Evolutionary conservation across 2,797 vertebrate genomes (phyloP), one percentile per base, ranked within the genome.

Genomic region (Stomatorhinus walkeri): DNA sequence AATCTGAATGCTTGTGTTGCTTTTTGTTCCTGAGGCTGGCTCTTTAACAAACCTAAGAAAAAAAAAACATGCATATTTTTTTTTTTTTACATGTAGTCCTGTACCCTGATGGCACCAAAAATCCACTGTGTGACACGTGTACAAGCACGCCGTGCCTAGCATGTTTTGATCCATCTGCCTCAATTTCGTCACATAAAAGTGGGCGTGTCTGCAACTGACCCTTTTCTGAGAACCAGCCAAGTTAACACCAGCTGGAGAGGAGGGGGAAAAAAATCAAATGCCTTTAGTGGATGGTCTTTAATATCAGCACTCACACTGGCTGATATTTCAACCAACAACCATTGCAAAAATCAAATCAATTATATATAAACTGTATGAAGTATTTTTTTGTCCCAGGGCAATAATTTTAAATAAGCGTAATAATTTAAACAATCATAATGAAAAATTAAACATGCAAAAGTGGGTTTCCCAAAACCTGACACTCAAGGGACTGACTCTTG

Each of bases 131-230:
- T n/a, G 83, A 79, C 89, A 88, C 81, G 88, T 90, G 64, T 87
- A 59, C 24, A 40, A 28, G 84, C 89, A 90, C 51, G 87, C 89
- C 51, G 87, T 8, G 83, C 43, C 14, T 14, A 76, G 43, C 83
- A 87, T 88, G 89, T 89, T 89, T 85, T 52, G 81, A 81, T 88
- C 88, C 87, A 86, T 88, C 89, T 88, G 89, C 89, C 64, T 90
- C 14, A 48, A 64, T 87, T 89, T 88, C 51, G 64, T 88, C 61
- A 87, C 83, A 76, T 88, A 51, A 24, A 85, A 88, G 85, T 22
- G 43, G 89, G 81, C 40, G 52, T 81, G 88, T 46, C 22, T 68
- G 76, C 16, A 46, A 64, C 40, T 90, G 88, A 68, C 85, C 76
- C 76, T 81, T 59, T 24, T 89, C 46, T 85, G 89, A 76, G 64